Conservation (phyloP, 2,888 invertebrate genomes). For the Apamea crenata region DNA sequence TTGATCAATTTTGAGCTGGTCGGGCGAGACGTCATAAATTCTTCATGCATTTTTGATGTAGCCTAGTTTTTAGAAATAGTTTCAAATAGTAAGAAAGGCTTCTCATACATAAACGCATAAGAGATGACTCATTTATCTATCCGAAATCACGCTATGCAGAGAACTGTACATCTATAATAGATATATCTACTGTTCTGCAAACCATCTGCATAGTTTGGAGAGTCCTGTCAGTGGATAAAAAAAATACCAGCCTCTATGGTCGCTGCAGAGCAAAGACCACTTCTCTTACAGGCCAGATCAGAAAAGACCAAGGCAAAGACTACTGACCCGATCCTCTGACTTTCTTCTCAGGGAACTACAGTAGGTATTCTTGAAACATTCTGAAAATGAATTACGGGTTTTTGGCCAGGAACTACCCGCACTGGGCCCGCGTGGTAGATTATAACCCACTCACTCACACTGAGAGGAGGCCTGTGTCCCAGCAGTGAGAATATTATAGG, state of each 20-base stretch:
- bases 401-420: neutral
- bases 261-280: neutral
- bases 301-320: neutral
- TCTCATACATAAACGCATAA: no score
- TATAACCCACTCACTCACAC: no score
- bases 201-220: neutral
- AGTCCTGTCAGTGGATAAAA: neutral
- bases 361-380: neutral
- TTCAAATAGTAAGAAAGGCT: no score
- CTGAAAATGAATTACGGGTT: neutral
- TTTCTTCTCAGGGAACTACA: neutral
- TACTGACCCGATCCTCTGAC: neutral
- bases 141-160: no score
- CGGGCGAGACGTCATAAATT: no score
- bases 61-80: no score
- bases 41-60: no score
- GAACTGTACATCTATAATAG: neutral
- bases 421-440: no score
- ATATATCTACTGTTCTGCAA: neutral
- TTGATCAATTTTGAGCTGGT: no score
- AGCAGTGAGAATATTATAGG: no score
- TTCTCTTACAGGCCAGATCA: neutral
- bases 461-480: no score
- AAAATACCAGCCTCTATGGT: neutral
- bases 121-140: neutral